Evolutionary conservation across 2,113 vertebrate genomes (phyloP), one percentile per base, ranked within the genome.

Genomic region (Tetraodon nigroviridis): DNA sequence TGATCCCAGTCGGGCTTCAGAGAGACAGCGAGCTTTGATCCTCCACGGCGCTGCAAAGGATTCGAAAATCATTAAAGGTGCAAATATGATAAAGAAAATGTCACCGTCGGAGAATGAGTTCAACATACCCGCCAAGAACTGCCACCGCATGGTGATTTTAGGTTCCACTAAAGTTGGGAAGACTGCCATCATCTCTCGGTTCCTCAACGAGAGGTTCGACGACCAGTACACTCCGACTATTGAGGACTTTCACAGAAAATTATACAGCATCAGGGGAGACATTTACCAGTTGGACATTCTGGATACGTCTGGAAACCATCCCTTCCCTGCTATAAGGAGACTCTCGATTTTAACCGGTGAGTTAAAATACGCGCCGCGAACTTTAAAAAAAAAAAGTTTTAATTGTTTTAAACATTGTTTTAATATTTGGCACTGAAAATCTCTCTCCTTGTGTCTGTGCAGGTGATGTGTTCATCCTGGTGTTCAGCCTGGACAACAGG

Each of bases 151-250:
- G 96, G 97, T 99, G 63, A 91, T 99, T 64, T 89, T 99, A 54
- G 97, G 97, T 70, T 98, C 97, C 76, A 98, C 94, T 67, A 97
- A 98, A 86, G 97, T 98, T 86, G 96, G 96, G 76, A 99, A 99
- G 87, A 97, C 94, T 1, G 93, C 97, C 76, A 95, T 99, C 84
- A 93, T 98, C 52, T 95, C 94, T 0, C 93, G 96, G 48, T 99
- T 99, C 84, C 89, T 99, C 69, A 97, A 91, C 13, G 94, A 94
- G 68, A 93, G 91, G 77, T 95, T 97, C 62, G 96, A 98, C 42
- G 96, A 99, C 58, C 89, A 96, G 56, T 98, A 98, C 91, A 98
- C 96, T 0, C 97, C 96, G 42, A 98, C 97, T 55, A 97, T 99
- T 54, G 97, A 99, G 85, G 94, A 99, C 84, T 98, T 99, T 84